Percentiles rank a stretch among this genome's conserved stretches.
Conservation (phyloP, 2,888 invertebrate species). For the Herminia tarsipennalis region DNA sequence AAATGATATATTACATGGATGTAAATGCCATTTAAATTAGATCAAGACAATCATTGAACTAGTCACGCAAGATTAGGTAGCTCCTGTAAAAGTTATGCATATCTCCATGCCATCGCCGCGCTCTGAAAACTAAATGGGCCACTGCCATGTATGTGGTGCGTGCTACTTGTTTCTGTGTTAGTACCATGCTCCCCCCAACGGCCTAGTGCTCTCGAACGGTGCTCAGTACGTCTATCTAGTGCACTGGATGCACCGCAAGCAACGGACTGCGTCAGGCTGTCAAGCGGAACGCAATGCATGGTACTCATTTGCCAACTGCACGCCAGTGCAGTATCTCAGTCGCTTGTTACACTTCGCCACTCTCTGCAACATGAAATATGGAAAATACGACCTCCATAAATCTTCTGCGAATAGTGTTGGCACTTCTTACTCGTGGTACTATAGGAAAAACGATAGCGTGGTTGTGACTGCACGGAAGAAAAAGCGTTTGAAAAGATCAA, state of each 20-base stretch:
- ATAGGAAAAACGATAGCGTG: conserved; percentile 73
- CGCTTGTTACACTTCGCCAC: conserved; percentile 63
- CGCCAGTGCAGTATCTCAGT: conserved; percentile 64
- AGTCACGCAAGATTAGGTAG: conserved; percentile 63
- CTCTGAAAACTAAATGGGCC: conserved; percentile 78
- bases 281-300: conserved; percentile 73
- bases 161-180: conserved; percentile 50
- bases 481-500: conserved; percentile 65
- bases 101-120: conserved; percentile 73
- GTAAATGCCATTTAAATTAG: conserved; percentile 26
- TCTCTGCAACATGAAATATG: conserved; percentile 79
- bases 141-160: conserved; percentile 65
- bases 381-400: conserved; percentile 83
- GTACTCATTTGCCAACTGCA: conserved; percentile 65
- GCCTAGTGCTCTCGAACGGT: conserved; percentile 56
- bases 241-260: conserved; percentile 65
- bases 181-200: conserved; percentile 41
- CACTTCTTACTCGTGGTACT: conserved; percentile 83
- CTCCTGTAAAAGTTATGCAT: conserved; percentile 57
- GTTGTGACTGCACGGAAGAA: conserved; percentile 57
- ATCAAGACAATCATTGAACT: conserved; percentile 36
- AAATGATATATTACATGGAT: conserved; percentile 5
- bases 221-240: conserved; percentile 56
- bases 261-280: conserved; percentile 51
- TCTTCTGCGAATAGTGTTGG: conserved; percentile 78